These are phyloP conservation scores for Dryobates pubescens DNA, from an alignment of 2,797 vertebrate species.

Conservation along the genomic window DNA sequence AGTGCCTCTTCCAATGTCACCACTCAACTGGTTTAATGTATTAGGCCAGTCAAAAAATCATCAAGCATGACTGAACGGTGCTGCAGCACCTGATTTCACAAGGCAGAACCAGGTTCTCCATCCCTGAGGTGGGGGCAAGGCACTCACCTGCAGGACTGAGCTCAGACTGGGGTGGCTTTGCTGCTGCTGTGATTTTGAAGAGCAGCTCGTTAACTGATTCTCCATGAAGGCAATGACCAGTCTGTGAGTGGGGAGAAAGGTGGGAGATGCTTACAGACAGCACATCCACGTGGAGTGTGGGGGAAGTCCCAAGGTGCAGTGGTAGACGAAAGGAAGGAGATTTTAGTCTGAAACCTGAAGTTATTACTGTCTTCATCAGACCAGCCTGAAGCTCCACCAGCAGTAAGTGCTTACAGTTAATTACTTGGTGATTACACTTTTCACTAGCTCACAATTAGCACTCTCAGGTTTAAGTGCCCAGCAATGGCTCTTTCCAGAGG, in stretches of 20 bases:
- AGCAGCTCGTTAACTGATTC: background rate
- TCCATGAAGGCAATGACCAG: background rate
- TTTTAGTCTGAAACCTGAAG: background rate
- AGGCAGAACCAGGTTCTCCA: background rate
- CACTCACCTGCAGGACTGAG: background rate
- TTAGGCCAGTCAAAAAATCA: background rate
- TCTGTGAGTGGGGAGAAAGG: background rate
- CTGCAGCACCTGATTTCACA: background rate
- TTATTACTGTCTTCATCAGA: background rate
- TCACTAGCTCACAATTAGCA: conserved; percentile 28
- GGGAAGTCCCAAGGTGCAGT: background rate
- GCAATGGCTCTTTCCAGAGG: background rate
- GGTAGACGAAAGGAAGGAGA: accelerated
- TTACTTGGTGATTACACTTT: background rate
- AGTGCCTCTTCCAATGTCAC: background rate
- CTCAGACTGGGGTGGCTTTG: background rate
- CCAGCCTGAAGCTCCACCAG: background rate
- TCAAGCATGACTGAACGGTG: background rate
- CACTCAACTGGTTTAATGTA: background rate
- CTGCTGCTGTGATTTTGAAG: background rate
- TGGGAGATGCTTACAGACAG: background rate
- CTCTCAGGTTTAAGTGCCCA: background rate
- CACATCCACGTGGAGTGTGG: accelerated
- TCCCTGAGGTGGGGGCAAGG: background rate
- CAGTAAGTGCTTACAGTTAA: background rate